Conservation (phyloP, 2,113 vertebrate species). For the Sebastes fasciatus region DNA sequence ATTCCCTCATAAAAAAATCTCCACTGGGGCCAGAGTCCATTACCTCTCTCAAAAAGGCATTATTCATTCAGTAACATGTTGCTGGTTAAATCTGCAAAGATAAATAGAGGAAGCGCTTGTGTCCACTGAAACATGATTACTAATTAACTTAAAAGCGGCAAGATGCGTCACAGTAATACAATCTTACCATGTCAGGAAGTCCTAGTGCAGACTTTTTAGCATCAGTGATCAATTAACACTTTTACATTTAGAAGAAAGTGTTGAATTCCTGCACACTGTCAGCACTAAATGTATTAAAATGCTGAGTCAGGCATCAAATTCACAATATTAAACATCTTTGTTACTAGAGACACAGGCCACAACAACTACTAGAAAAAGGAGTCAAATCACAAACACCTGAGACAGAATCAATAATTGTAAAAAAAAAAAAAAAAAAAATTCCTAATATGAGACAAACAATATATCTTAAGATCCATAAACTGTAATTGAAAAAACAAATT, state of each 20-base stretch:
- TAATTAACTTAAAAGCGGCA: conserved; percentile 40
- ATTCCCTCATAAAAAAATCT: conserved; percentile 26
- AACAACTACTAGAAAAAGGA: neutral
- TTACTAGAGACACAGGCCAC: neutral
- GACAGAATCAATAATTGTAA: neutral
- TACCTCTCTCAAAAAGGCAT: conserved; percentile 52
- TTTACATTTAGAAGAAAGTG: neutral
- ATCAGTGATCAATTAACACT: neutral
- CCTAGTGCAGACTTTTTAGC: conserved; percentile 2
- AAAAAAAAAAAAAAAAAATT: neutral
- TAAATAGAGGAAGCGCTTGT: conserved; percentile 12
- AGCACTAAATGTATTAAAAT: neutral
- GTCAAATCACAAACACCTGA: conserved; percentile 2
- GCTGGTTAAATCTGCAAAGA: conserved; percentile 38
- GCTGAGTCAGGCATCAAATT: neutral
- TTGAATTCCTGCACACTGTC: neutral
- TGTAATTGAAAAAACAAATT: neutral
- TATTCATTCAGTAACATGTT: conserved; percentile 43
- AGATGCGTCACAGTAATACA: neutral
- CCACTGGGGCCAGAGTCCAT: neutral
- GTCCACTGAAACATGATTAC: conserved; percentile 33
- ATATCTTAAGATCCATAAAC: neutral
- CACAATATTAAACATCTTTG: neutral
- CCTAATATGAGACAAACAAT: neutral
- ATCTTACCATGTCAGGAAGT: conserved; percentile 18